phyloP scores from a whole-genome alignment of 2,888 invertebrate species.

The Pycnomerus fuliginosus region DNA sequence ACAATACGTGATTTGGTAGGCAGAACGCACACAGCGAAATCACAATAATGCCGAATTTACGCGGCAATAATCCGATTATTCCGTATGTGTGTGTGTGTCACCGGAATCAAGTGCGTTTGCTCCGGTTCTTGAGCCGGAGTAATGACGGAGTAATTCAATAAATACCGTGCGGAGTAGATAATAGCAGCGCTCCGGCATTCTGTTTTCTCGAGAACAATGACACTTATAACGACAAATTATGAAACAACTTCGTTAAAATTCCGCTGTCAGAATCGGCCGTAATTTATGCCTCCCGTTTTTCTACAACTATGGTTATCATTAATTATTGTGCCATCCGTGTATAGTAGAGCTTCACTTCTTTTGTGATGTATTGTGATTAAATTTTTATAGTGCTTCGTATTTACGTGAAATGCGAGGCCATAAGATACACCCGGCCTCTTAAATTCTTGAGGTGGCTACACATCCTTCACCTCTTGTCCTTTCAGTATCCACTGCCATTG shows the following conservation, averaged over 20 bases:
- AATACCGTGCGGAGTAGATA: slow-evolving; percentile 34
- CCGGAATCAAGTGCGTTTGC: slow-evolving; percentile 29
- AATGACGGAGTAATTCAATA: slow-evolving; percentile 35
- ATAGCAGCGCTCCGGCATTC: slow-evolving; percentile 37
- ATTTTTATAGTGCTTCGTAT: slow-evolving; percentile 28
- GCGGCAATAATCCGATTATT: slow-evolving; percentile 21
- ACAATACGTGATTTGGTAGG: slow-evolving; percentile 22
- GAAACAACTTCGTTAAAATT: slow-evolving; percentile 49
- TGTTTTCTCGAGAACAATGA: slow-evolving; percentile 42
- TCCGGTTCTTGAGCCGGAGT: slow-evolving; percentile 24
- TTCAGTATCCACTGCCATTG: too few species aligned
- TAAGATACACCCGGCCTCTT: slow-evolving; percentile 7
- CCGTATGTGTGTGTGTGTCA: slow-evolving; percentile 7
- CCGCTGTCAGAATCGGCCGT: slow-evolving; percentile 42
- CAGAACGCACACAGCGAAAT: slow-evolving; percentile 14
- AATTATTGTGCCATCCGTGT: slow-evolving; percentile 35
- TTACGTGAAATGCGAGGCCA: slow-evolving; percentile 13
- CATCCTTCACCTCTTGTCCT: neutral
- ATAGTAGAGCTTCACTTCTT: slow-evolving; percentile 36
- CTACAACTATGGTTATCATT: slow-evolving; percentile 33
- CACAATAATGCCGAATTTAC: slow-evolving; percentile 13
- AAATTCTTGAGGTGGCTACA: slow-evolving; percentile 17
- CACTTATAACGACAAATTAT: slow-evolving; percentile 48
- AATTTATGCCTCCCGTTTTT: slow-evolving; percentile 43
- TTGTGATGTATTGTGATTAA: slow-evolving; percentile 34